Evolutionary conservation across 2,797 vertebrate genomes (phyloP).

Genomic region (Tragopan temminckii): DNA sequence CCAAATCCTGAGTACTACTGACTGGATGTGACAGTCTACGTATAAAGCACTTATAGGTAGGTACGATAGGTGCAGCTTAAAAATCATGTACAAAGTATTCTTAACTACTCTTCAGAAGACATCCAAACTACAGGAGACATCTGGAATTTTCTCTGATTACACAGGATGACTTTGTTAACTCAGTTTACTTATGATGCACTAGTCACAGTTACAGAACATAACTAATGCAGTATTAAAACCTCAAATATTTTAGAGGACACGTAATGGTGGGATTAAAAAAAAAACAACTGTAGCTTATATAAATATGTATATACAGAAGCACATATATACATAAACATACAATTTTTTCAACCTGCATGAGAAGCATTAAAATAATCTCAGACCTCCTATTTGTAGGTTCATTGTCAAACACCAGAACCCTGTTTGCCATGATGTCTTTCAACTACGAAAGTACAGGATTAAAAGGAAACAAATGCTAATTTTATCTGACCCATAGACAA

Average conservation of each 20-base stretch:
- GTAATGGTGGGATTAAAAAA: slow-evolving; percentile 46
- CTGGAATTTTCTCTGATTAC: slow-evolving; percentile 52
- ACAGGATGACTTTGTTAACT: slow-evolving; percentile 26
- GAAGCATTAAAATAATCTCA: slow-evolving; percentile 53
- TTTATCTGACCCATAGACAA: slow-evolving; percentile 91
- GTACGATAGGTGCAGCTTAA: background rate
- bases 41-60: slow-evolving; percentile 31
- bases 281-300: background rate
- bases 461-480: slow-evolving; percentile 97
- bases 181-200: slow-evolving; percentile 28
- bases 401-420: slow-evolving; percentile 66
- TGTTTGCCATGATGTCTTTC: slow-evolving; percentile 51
- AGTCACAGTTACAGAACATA: slow-evolving; percentile 11
- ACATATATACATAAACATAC: slow-evolving; percentile 52
- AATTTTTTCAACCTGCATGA: slow-evolving; percentile 46
- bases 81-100: background rate
- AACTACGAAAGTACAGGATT: slow-evolving; percentile 68
- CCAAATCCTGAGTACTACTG: background rate
- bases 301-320: slow-evolving; percentile 48
- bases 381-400: slow-evolving; percentile 52
- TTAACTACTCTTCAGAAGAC: slow-evolving; percentile 39
- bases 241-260: slow-evolving; percentile 33
- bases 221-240: slow-evolving; percentile 10
- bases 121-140: slow-evolving; percentile 43
- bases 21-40: slow-evolving; percentile 47